Conservation (phyloP, 2,113 vertebrate genomes). For the Hepsetus odoe region DNA sequence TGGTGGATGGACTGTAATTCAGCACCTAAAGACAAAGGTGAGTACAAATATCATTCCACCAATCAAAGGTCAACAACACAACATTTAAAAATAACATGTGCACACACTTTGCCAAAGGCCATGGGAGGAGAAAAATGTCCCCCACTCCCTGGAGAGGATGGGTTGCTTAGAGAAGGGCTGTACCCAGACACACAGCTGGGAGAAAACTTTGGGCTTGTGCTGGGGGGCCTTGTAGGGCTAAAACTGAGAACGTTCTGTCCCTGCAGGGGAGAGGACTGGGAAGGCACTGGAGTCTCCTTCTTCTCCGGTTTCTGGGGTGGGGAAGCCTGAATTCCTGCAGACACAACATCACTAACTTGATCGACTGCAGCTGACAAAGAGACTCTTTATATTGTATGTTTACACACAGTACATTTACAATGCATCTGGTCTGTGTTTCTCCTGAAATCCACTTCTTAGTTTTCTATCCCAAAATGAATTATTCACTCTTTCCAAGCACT, state of each 20-base stretch:
- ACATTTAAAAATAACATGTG: background rate
- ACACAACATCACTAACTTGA: background rate
- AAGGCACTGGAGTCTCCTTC: constrained; percentile 73
- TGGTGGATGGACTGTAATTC: constrained; percentile 79
- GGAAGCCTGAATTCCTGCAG: constrained; percentile 79
- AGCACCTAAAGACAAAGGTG: constrained; percentile 72
- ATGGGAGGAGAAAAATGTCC: constrained; percentile 71
- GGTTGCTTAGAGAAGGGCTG: constrained; percentile 80
- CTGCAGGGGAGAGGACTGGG: constrained; percentile 80
- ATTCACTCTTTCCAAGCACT: too few relatives aligned
- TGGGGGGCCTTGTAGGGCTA: constrained; percentile 86
- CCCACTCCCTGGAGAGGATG: constrained; percentile 71
- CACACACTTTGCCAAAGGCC: constrained; percentile 82
- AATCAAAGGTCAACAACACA: background rate
- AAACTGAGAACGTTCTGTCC: constrained; percentile 94
- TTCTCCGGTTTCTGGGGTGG: constrained; percentile 78
- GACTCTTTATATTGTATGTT: too few relatives aligned
- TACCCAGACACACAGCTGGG: constrained; percentile 81
- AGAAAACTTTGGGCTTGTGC: constrained; percentile 87
- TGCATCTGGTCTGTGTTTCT: too few relatives aligned
- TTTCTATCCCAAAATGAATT: too few relatives aligned
- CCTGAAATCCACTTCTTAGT: too few relatives aligned
- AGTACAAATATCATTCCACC: background rate
- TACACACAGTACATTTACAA: too few relatives aligned
- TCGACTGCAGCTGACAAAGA: background rate